Percentiles rank a stretch among this genome's conserved stretches.
phyloP scores from a whole-genome alignment of 2,113 vertebrate genomes.

The Centropus unirufus region DNA sequence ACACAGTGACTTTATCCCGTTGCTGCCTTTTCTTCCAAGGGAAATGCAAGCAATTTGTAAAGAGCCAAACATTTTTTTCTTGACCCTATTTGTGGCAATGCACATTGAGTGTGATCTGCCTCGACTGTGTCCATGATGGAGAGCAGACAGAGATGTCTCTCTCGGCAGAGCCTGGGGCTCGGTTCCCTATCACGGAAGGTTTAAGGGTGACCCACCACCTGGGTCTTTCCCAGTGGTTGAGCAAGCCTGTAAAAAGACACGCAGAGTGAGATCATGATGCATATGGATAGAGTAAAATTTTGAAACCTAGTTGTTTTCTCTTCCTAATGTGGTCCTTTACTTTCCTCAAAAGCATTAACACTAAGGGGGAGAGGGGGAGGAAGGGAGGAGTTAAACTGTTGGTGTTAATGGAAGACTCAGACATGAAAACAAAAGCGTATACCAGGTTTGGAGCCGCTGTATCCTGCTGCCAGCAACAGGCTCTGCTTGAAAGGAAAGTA shows the following conservation, averaged over 20 bases:
- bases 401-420: slow-evolving; percentile 32
- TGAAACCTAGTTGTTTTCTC: background rate
- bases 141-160: background rate
- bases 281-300: background rate
- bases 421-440: background rate
- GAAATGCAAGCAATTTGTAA: background rate
- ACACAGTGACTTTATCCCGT: background rate
- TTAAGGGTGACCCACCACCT: background rate
- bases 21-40: background rate
- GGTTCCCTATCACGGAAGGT: accelerated
- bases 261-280: background rate
- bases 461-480: slow-evolving; percentile 19
- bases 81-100: background rate
- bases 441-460: background rate
- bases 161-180: background rate
- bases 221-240: background rate
- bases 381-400: background rate
- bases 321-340: background rate
- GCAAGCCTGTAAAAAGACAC: background rate
- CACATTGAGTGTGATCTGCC: background rate
- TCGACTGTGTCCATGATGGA: background rate
- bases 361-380: background rate
- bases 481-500: slow-evolving; percentile 49
- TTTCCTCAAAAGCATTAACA: background rate
- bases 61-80: background rate